phyloP scores from a whole-genome alignment of 23 tunicate genomes.

The Styela plicata region DNA sequence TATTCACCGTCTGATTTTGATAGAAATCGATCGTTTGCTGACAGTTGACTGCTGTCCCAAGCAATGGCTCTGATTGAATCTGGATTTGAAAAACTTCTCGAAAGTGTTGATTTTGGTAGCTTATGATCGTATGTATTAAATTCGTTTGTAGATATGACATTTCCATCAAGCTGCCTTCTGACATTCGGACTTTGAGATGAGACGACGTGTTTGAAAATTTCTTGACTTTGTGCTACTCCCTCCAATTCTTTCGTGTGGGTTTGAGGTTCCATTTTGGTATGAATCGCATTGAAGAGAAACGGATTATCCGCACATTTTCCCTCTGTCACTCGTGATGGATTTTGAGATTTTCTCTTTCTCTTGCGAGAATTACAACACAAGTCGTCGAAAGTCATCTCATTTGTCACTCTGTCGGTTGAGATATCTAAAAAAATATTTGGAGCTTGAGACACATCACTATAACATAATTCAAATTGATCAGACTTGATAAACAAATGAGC shows the following conservation, averaged over 20 bases:
- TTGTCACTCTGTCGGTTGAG: background rate
- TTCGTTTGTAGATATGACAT: background rate
- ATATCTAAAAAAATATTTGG: no score
- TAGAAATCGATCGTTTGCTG: background rate
- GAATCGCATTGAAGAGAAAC: no score
- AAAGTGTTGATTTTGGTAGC: background rate
- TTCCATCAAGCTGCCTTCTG: no score
- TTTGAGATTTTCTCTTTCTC: conserved; percentile 14
- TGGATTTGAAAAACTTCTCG: background rate
- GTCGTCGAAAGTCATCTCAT: background rate
- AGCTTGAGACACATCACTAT: no score
- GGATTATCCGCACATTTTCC: background rate
- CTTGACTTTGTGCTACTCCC: no score
- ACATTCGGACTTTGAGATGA: no score
- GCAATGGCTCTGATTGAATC: background rate
- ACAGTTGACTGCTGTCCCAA: background rate
- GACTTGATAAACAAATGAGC: no score
- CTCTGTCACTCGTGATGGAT: conserved; percentile 24
- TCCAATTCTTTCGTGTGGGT: no score
- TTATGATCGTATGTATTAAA: background rate
- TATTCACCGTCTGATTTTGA: background rate
- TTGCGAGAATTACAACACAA: background rate
- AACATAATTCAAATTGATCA: no score
- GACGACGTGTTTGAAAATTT: no score
- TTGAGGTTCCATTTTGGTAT: no score